Evolutionary conservation across 2,888 invertebrate species (phyloP).

Genomic region (Drosophila conformis): DNA sequence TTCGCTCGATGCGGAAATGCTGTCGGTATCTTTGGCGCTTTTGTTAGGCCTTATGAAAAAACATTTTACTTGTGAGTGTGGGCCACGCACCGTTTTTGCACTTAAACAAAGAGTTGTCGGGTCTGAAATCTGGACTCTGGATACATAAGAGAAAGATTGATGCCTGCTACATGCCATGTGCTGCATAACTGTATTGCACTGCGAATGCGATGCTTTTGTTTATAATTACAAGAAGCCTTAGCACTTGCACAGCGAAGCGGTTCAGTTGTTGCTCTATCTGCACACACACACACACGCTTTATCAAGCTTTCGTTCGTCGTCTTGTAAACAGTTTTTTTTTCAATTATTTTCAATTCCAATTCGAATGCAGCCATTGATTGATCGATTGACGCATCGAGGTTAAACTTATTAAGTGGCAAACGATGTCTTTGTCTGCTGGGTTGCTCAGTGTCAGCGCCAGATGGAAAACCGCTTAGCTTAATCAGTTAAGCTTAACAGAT

Average conservation of each 20-base stretch:
- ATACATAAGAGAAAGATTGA: neutral
- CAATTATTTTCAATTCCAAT: conserved; percentile 30
- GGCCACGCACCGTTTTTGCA: conserved; percentile 35
- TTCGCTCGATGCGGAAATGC: conserved; percentile 49
- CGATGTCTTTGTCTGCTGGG: conserved; percentile 69
- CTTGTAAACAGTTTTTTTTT: conserved; percentile 11
- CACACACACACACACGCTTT: neutral
- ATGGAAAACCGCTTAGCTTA: conserved; percentile 22
- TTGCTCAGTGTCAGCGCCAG: conserved; percentile 22
- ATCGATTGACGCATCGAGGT: conserved; percentile 65
- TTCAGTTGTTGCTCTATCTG: conserved; percentile 16
- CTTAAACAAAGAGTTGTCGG: conserved; percentile 16
- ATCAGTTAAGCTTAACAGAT: conserved; percentile 27
- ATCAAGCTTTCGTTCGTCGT: conserved; percentile 2
- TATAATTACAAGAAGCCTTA: conserved; percentile 48
- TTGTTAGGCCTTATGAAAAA: conserved; percentile 35
- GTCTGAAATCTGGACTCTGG: neutral
- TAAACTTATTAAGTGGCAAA: conserved; percentile 68
- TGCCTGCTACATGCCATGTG: conserved; percentile 8
- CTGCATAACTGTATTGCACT: conserved; percentile 16
- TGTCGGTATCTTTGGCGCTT: conserved; percentile 20
- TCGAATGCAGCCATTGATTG: conserved; percentile 60
- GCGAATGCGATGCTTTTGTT: conserved; percentile 33
- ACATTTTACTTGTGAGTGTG: conserved; percentile 33
- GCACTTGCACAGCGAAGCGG: conserved; percentile 44